Conservation (phyloP, 1,140 invertebrate genomes). For the Bombyx mori region DNA sequence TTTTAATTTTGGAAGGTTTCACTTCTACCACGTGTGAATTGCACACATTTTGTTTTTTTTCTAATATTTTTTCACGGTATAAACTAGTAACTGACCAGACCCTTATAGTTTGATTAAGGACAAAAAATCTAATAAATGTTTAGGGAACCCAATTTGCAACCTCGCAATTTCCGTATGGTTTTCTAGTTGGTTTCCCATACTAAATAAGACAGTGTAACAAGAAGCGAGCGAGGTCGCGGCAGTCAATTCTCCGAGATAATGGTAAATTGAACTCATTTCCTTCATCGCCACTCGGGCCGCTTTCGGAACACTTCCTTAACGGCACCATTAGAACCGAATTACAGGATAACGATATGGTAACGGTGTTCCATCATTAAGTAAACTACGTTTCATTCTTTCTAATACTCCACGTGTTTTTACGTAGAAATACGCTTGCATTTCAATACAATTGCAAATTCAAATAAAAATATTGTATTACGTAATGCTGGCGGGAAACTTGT, state of each 20-base stretch:
- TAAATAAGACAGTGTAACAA: slow-evolving; percentile 35
- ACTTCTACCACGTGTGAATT: too few species aligned
- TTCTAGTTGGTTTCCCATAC: slow-evolving; percentile 29
- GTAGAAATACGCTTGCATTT: too few species aligned
- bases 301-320: slow-evolving; percentile 35
- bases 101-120: too few species aligned
- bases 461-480: too few species aligned
- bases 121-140: not conserved
- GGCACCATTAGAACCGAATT: slow-evolving; percentile 39
- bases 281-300: slow-evolving; percentile 19
- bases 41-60: too few species aligned
- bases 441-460: too few species aligned
- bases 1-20: too few species aligned
- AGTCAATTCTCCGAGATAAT: slow-evolving; percentile 51
- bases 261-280: slow-evolving; percentile 56
- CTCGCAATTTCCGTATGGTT: slow-evolving; percentile 27
- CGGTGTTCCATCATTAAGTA: not conserved
- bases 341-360: slow-evolving; percentile 34
- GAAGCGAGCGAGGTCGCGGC: slow-evolving; percentile 24
- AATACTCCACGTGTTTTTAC: too few species aligned
- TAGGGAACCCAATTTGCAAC: slow-evolving; percentile 22
- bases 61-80: too few species aligned
- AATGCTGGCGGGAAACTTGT: too few species aligned
- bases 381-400: too few species aligned
- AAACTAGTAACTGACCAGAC: too few species aligned